These are phyloP conservation scores for Neosilurus hyrtlii DNA, from an alignment of 2,797 vertebrate species.

Conservation along the genomic window DNA sequence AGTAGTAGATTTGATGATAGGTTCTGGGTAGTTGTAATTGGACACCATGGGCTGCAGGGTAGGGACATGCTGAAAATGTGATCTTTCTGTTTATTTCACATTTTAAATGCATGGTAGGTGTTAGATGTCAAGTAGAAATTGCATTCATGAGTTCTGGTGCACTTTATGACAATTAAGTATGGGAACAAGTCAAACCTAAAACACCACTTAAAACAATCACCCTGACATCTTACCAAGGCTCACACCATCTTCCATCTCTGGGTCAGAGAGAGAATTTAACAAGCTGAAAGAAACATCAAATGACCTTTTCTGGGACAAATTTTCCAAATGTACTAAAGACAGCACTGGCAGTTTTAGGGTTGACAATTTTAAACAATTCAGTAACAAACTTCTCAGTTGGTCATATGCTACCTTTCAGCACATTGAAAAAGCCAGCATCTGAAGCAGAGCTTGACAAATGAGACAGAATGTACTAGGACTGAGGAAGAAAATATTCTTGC, in stretches of 20 bases:
- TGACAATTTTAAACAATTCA: neutral
- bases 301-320: conserved; percentile 27
- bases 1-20: neutral
- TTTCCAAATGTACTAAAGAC: conserved; percentile 19
- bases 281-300: conserved; percentile 17
- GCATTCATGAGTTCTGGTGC: neutral
- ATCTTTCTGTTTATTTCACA: neutral
- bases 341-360: neutral
- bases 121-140: conserved; percentile 4
- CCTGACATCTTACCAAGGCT: conserved; percentile 3
- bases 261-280: conserved; percentile 14
- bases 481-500: neutral
- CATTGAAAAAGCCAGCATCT: neutral
- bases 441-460: neutral
- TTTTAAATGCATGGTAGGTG: neutral
- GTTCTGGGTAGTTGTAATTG: neutral
- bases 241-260: conserved; percentile 6
- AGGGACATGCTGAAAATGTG: neutral
- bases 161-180: conserved; percentile 11
- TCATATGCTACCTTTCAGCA: neutral
- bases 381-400: conserved; percentile 5
- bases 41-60: neutral
- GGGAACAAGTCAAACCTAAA: neutral
- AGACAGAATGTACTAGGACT: neutral
- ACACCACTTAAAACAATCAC: conserved; percentile 24